A percentile compares a stretch with the other conserved stretches of the same genome.
Evolutionary conservation across 2,888 invertebrate genomes (phyloP).

Genomic region (Epistrophe grossulariae): DNA sequence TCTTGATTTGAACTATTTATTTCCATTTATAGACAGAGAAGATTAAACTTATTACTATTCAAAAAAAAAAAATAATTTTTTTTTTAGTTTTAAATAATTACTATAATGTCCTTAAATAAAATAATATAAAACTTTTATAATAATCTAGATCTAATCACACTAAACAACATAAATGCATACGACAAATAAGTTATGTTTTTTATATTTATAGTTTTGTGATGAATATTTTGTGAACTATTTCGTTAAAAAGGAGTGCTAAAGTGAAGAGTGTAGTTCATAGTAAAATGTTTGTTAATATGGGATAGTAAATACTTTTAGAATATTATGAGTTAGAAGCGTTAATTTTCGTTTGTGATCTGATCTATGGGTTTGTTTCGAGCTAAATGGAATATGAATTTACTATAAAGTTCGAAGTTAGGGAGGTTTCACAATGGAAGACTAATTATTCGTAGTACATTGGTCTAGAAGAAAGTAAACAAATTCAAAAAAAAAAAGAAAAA

Average conservation of each 20-base stretch:
- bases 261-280: neutral
- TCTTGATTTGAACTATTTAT: constrained; percentile 32
- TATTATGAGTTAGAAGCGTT: constrained; percentile 45
- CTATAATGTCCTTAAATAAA: constrained; percentile 23
- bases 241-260: constrained; percentile 31
- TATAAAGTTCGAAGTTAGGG: neutral
- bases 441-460: neutral
- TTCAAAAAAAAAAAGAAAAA: neutral
- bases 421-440: constrained; percentile 42
- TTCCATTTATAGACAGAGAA: constrained; percentile 19
- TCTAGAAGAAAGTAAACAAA: neutral
- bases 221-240: constrained; percentile 53
- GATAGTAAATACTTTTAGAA: constrained; percentile 22
- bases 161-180: constrained; percentile 52
- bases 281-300: neutral
- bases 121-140: constrained; percentile 27
- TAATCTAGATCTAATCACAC: constrained; percentile 34
- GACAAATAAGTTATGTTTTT: constrained; percentile 28
- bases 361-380: neutral
- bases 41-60: neutral
- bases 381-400: neutral
- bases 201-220: constrained; percentile 55
- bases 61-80: constrained; percentile 17
- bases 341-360: constrained; percentile 45
- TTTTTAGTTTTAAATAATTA: constrained; percentile 17